Evolutionary conservation across 2,888 invertebrate genomes (phyloP).

Genomic region (Dromius quadrimaculatus): DNA sequence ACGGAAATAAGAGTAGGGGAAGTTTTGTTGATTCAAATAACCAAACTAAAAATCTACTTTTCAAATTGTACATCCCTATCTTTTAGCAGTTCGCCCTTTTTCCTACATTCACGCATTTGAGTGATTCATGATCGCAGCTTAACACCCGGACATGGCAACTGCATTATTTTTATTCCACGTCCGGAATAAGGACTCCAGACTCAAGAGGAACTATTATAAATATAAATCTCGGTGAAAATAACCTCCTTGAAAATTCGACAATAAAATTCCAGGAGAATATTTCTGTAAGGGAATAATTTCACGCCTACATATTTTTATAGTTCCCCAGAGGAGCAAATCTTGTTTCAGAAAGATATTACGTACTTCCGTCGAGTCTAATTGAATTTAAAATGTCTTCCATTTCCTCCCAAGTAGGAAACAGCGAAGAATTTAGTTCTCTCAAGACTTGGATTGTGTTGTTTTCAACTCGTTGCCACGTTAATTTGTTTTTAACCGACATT

Average conservation of each 20-base stretch:
- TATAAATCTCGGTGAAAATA: too few relatives aligned
- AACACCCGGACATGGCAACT: slow-evolving; percentile 59
- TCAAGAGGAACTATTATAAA: too few relatives aligned
- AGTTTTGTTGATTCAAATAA: too few relatives aligned
- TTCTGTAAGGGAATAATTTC: slow-evolving; percentile 16
- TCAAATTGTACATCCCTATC: too few relatives aligned
- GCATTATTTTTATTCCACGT: slow-evolving; percentile 60
- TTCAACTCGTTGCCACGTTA: background rate
- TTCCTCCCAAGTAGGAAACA: background rate
- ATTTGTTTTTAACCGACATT: slow-evolving; percentile 19
- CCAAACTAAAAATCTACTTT: too few relatives aligned
- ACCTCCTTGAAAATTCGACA: slow-evolving; percentile 15
- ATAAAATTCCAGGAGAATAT: slow-evolving; percentile 23
- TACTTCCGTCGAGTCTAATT: slow-evolving; percentile 20
- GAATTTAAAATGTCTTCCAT: slow-evolving; percentile 36
- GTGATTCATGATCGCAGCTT: slow-evolving; percentile 43
- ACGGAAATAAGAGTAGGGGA: background rate
- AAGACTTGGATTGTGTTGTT: slow-evolving; percentile 11
- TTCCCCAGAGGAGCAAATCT: slow-evolving; percentile 25
- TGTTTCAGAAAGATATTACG: slow-evolving; percentile 35
- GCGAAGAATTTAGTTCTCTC: background rate
- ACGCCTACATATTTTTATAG: slow-evolving; percentile 37
- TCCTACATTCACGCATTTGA: too few relatives aligned
- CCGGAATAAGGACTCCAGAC: too few relatives aligned
- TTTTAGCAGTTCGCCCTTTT: too few relatives aligned